Percentiles rank a stretch among this genome's conserved stretches.
Evolutionary conservation across 2,888 invertebrate species (phyloP).

Genomic region (Aproaerema taeniolella): DNA sequence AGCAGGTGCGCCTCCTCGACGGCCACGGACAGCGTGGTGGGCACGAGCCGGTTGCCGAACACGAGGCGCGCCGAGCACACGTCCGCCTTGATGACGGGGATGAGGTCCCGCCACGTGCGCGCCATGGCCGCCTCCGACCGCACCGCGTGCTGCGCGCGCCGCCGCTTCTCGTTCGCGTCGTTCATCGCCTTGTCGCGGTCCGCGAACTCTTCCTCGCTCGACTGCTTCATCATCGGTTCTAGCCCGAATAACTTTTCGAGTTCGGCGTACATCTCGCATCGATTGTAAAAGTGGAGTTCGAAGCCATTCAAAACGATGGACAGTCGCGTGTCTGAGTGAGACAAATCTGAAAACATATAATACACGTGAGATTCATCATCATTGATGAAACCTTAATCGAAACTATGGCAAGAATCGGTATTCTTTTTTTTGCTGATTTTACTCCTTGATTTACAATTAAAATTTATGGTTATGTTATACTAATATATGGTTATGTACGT

Average conservation of each 20-base stretch:
- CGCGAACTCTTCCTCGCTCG: conserved; percentile 74
- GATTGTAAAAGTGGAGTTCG: conserved; percentile 96
- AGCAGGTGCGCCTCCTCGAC: conserved; percentile 96
- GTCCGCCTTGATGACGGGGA: conserved; percentile 97
- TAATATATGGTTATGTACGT: too few relatives aligned
- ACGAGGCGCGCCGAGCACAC: conserved; percentile 94
- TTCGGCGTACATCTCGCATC: conserved; percentile 90
- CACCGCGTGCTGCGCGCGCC: conserved; percentile 66
- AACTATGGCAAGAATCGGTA: too few relatives aligned
- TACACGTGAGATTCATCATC: too few relatives aligned
- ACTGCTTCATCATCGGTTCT: conserved; percentile 85
- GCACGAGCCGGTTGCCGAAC: conserved; percentile 96
- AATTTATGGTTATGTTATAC: too few relatives aligned
- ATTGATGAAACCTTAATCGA: too few relatives aligned
- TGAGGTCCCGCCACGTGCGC: conserved; percentile 95
- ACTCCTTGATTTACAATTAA: too few relatives aligned
- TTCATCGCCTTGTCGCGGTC: conserved; percentile 79
- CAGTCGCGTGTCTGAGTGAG: conserved; percentile 94
- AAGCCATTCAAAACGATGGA: conserved; percentile 95
- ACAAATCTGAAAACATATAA: conserved; percentile 83
- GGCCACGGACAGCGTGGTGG: conserved; percentile 93
- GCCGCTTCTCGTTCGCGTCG: conserved; percentile 78
- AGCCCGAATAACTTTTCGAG: conserved; percentile 93
- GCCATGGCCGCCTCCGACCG: conserved; percentile 90
- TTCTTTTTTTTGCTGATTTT: too few relatives aligned